Evolutionary conservation across 2,888 invertebrate species (phyloP), one percentile per base, ranked within the genome.

Genomic region (Stegophylla sp.): DNA sequence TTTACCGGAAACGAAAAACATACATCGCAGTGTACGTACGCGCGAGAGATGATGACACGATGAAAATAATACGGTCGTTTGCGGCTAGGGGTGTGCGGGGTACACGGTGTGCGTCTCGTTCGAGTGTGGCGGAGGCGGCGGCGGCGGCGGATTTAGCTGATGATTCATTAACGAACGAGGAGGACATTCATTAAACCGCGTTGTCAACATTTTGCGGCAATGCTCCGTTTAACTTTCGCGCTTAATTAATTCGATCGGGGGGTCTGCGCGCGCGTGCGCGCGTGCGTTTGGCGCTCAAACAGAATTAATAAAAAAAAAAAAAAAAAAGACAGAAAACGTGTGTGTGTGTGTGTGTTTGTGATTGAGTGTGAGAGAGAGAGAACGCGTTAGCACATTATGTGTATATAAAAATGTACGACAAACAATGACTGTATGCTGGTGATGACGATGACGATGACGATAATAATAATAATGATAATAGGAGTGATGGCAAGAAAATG

Each of bases 211-310:
- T 79, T 71, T 48, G 43, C 41, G 28, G 59, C 66, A 53, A 79
- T 51, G 79, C 69, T 79, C 61, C 79, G 79, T 79, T 79, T 71
- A 71, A 71, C 79, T 48, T 71, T 79, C 61, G 69, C 79, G 69
- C 69, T 79, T 71, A 71, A 71, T 79, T 79, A 79, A 79, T 79
- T 79, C 79, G 28, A 23, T 15, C 64, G n/a, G 13, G n/a, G 26
- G 10, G 23, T 43, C 43, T 43, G 1, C 5, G 5, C 45, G 45
- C 2, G 7, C 45, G 45, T 2, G 45, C 45, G 45, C 13, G 45
- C 12, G 7, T 12, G 23, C 20, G 71, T 20, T 3, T 34, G 51
- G 20, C 20, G 74, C 26, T 74, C 74, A 63, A 74, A 74, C 63
- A 45, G 45, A 74, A 72, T 72, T 72, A 72, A n/a, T n/a, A n/a